These are phyloP conservation scores for Diplosoma virens DNA, from an alignment of 23 tunicate species.

Conservation along the genomic window DNA sequence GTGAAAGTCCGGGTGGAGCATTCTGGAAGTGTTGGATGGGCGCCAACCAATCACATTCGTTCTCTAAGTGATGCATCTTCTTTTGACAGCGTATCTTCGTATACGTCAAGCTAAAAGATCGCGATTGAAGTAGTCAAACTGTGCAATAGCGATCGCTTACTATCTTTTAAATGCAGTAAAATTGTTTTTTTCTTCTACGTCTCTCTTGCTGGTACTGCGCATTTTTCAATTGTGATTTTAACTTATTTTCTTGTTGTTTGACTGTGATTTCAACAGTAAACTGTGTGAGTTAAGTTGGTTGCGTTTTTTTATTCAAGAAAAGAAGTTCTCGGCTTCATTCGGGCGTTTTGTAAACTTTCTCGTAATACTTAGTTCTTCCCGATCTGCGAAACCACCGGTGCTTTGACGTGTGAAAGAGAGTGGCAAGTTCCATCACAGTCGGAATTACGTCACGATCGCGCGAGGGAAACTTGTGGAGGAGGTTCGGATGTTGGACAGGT, in stretches of 20 bases:
- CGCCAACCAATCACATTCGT: conserved; percentile 5
- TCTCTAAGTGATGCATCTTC: conserved; percentile 26
- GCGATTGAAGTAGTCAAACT: too few species aligned
- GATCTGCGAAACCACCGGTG: conserved; percentile 58
- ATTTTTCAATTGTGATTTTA: too few species aligned
- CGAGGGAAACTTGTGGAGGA: conserved; percentile 52
- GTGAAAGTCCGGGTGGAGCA: conserved; percentile 8
- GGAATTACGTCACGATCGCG: conserved; percentile 52
- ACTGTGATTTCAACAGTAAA: too few species aligned
- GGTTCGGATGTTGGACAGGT: conserved; percentile 46
- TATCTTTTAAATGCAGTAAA: conserved; percentile 10
- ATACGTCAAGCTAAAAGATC: not conserved
- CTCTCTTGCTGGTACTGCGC: too few species aligned
- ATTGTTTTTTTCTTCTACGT: too few species aligned
- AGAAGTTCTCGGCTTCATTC: not conserved
- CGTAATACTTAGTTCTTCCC: not conserved
- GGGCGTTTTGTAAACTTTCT: not conserved
- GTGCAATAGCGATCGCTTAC: too few species aligned
- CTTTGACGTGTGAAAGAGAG: conserved; percentile 71
- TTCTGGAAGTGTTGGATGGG: conserved; percentile 15
- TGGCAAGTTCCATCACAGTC: conserved; percentile 60
- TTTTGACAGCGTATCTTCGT: conserved; percentile 16
- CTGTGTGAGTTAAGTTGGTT: too few species aligned
- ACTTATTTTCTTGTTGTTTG: too few species aligned
- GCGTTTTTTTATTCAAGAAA: too few species aligned